These are phyloP conservation scores for Hirundo rustica DNA, from an alignment of 2,797 vertebrate genomes.

Conservation along the genomic window DNA sequence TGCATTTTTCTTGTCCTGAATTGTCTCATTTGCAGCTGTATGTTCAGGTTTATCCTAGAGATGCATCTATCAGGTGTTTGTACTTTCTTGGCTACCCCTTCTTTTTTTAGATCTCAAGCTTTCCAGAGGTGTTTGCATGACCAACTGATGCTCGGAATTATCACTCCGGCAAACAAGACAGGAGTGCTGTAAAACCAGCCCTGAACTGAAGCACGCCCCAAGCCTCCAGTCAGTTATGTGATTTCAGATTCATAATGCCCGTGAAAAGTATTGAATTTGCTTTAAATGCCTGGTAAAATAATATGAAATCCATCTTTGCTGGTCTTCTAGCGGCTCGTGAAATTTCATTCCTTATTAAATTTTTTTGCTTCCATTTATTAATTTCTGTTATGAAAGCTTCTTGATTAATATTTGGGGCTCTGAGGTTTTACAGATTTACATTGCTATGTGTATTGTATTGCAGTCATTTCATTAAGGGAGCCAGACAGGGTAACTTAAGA, in stretches of 20 bases:
- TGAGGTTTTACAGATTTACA: not conserved
- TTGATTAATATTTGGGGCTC: constrained; percentile 26
- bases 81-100: not conserved
- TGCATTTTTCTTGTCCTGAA: not conserved
- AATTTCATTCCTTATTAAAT: constrained; percentile 33
- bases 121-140: not conserved
- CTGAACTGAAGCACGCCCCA: not conserved
- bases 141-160: not conserved
- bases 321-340: not conserved
- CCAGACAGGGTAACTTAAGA: not conserved
- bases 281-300: constrained; percentile 8
- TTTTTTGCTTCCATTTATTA: constrained; percentile 5
- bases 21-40: not conserved
- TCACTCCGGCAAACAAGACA: not conserved
- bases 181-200: not conserved
- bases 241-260: constrained; percentile 10
- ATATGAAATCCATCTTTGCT: not conserved
- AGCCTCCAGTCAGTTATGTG: constrained; percentile 13
- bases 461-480: not conserved
- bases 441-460: not conserved
- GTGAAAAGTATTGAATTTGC: constrained; percentile 8
- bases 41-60: not conserved
- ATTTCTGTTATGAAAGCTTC: constrained; percentile 18
- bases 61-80: not conserved
- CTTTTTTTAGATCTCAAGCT: not conserved